A percentile compares a stretch with the other conserved stretches of the same genome.
Conservation (phyloP, 2,113 vertebrate genomes). For the Calyptomena viridis region DNA sequence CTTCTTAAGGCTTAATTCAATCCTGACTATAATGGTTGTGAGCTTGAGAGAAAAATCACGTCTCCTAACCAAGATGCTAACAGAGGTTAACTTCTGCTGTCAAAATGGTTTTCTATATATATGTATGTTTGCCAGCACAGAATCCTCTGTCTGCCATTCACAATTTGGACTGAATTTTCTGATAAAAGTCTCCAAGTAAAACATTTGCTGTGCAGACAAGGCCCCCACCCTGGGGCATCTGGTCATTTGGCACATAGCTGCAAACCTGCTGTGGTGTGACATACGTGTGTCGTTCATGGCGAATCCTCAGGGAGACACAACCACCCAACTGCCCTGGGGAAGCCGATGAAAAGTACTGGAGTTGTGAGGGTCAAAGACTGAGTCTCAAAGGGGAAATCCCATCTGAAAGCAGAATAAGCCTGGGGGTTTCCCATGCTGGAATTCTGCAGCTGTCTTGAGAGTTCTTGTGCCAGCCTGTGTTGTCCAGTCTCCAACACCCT, state of each 20-base stretch:
- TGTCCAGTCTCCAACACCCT: rapidly evolving
- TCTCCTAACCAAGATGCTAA: not conserved
- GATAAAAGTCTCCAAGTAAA: not conserved
- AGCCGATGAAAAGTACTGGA: not conserved
- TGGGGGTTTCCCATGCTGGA: not conserved
- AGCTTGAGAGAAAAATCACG: not conserved
- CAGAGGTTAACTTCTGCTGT: not conserved
- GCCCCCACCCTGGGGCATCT: not conserved
- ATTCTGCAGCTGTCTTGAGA: not conserved
- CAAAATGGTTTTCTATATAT: not conserved
- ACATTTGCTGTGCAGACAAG: not conserved
- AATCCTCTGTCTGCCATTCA: not conserved
- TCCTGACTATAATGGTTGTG: not conserved
- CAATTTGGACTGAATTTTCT: not conserved
- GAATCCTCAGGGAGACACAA: not conserved
- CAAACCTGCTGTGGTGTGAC: not conserved
- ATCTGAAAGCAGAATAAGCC: not conserved
- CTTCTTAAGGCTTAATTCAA: not conserved
- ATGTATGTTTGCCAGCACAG: not conserved
- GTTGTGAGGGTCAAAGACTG: not conserved
- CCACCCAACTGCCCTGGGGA: not conserved
- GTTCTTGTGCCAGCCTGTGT: rapidly evolving
- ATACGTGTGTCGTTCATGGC: not conserved
- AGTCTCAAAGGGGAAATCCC: not conserved
- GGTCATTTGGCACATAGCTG: rapidly evolving